Conservation (phyloP, 1,140 invertebrate genomes). For the Semibalanus balanoides region DNA sequence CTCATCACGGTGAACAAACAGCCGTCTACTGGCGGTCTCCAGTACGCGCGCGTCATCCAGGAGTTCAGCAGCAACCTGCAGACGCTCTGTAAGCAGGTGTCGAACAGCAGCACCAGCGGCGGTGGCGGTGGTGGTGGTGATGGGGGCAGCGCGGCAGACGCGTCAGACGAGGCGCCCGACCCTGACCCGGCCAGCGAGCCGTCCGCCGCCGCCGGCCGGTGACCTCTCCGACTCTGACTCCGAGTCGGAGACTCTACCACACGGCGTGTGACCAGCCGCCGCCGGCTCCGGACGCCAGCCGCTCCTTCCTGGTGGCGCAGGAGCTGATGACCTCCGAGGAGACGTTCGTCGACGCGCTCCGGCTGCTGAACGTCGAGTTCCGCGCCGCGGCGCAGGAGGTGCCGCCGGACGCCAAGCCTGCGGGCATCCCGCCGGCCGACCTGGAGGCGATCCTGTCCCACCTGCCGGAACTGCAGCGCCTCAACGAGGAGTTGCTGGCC, state of each 20-base stretch:
- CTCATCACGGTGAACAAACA: background rate
- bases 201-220: background rate
- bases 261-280: background rate
- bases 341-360: constrained; percentile 51
- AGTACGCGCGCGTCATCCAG: background rate
- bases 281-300: background rate
- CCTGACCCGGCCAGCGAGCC: constrained; percentile 9
- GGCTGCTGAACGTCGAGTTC: constrained; percentile 52
- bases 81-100: background rate
- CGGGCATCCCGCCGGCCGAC: constrained; percentile 33
- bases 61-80: background rate
- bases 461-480: constrained; percentile 40
- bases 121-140: background rate
- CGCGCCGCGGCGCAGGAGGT: constrained; percentile 26
- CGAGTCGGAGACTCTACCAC: constrained; percentile 14
- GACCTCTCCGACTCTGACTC: constrained; percentile 8
- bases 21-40: background rate
- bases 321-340: constrained; percentile 54
- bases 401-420: constrained; percentile 8
- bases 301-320: constrained; percentile 41
- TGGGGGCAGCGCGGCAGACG: background rate
- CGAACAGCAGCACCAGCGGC: background rate
- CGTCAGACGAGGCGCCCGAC: background rate
- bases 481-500: constrained; percentile 49
- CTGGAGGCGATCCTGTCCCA: constrained; percentile 42